These are phyloP conservation scores for Petrolisthes cinctipes DNA, from an alignment of 2,888 invertebrate genomes.

Conservation along the genomic window DNA sequence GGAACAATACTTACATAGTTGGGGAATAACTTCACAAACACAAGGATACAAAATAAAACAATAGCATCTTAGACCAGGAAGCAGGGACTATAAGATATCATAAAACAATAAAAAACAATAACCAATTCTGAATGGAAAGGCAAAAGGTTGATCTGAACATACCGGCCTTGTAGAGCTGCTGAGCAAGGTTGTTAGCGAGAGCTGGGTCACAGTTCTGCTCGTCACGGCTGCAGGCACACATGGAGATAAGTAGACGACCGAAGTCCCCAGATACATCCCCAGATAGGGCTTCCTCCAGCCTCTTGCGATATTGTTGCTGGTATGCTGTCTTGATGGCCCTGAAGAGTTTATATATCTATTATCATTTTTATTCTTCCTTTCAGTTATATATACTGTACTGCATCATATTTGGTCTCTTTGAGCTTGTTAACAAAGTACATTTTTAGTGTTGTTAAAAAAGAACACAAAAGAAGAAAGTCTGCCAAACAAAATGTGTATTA, in stretches of 20 bases:
- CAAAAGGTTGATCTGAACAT: conserved; percentile 25
- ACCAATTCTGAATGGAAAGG: background rate
- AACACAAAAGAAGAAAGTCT: no score
- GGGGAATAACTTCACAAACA: background rate
- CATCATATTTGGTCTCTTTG: no score
- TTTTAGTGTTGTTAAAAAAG: no score
- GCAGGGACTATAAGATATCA: no score
- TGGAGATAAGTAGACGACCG: conserved; percentile 87
- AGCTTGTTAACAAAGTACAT: no score
- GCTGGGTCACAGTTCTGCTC: conserved; percentile 73
- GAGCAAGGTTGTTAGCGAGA: conserved; percentile 81
- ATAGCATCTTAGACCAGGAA: no score
- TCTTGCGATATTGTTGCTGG: conserved; percentile 75
- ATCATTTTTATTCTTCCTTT: no score
- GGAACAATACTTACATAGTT: background rate
- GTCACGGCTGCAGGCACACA: conserved; percentile 77
- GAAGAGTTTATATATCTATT: no score
- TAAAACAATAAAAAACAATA: background rate
- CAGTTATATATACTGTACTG: no score
- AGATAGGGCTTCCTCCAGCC: conserved; percentile 84
- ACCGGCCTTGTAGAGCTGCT: conserved; percentile 79
- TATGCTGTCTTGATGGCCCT: conserved; percentile 55
- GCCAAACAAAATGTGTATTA: no score
- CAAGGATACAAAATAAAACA: no score
- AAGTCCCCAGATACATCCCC: conserved; percentile 94